Percentiles rank a stretch among this genome's conserved stretches.
Evolutionary conservation across 2,113 vertebrate species (phyloP).

Genomic region (Chloebia gouldiae): DNA sequence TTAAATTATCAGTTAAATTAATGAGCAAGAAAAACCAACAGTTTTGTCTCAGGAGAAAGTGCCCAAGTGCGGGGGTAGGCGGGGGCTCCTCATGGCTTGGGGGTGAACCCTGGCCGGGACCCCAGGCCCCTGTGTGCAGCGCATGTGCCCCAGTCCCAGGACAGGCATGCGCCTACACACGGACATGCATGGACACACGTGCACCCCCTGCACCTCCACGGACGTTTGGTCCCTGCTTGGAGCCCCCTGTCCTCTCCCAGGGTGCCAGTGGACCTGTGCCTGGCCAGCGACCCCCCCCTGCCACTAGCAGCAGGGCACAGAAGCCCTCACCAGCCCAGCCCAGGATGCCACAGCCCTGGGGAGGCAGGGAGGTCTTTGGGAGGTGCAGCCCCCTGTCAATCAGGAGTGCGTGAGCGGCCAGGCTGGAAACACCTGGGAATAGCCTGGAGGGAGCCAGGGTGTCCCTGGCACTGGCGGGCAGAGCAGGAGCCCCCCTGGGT

Average conservation of each 20-base stretch:
- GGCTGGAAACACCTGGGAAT: neutral
- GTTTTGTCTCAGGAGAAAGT: slow-evolving; percentile 20
- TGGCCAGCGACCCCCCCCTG: neutral
- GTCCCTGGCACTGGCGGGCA: neutral
- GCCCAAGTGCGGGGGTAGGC: neutral
- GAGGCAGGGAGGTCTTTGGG: neutral
- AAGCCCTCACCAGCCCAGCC: neutral
- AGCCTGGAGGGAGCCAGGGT: neutral
- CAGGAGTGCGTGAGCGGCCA: neutral
- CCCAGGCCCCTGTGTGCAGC: neutral
- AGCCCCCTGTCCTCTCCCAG: neutral
- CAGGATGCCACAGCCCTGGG: neutral
- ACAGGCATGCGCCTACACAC: neutral
- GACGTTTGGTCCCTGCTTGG: neutral
- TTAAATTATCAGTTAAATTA: slow-evolving; percentile 15
- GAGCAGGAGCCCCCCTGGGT: neutral
- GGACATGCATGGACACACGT: neutral
- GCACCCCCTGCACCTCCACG: neutral
- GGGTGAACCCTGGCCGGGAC: neutral
- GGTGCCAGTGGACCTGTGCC: neutral
- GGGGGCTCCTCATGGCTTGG: neutral
- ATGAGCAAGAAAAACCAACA: neutral
- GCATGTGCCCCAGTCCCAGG: neutral
- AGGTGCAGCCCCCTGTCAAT: neutral
- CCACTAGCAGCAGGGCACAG: neutral